These are phyloP conservation scores for Rhabditoides inermis DNA, from an alignment of 2,888 invertebrate genomes.

Conservation along the genomic window DNA sequence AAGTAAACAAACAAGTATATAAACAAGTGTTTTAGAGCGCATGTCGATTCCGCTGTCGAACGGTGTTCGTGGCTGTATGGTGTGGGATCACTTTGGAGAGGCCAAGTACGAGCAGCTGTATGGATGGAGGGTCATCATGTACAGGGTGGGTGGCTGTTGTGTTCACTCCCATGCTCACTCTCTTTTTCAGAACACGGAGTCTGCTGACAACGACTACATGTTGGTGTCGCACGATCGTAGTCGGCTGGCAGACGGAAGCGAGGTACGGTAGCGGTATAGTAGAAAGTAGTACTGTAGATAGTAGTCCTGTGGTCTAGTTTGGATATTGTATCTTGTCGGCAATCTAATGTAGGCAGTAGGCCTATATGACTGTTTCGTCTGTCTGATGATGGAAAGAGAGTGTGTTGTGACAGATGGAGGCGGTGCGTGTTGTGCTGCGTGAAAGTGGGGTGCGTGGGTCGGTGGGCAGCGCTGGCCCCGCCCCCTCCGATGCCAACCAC, in stretches of 20 bases:
- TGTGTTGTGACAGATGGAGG: no score
- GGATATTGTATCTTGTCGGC: background rate
- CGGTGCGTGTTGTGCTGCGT: conserved; percentile 18
- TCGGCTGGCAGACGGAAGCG: no score
- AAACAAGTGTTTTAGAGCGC: conserved; percentile 56
- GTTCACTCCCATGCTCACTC: background rate
- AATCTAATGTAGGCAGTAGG: no score
- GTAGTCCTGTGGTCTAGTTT: background rate
- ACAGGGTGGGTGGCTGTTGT: conserved; percentile 53
- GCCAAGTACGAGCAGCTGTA: conserved; percentile 62
- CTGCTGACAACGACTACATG: background rate
- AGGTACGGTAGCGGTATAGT: no score
- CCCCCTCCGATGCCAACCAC: background rate
- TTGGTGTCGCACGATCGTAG: no score
- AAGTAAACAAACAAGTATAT: conserved; percentile 1
- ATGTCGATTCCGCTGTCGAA: conserved; percentile 61
- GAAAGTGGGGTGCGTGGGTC: conserved; percentile 8
- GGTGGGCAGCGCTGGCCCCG: conserved; percentile 2
- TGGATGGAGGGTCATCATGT: conserved; percentile 64
- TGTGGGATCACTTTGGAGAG: conserved; percentile 66
- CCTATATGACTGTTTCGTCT: no score
- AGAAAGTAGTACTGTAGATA: no score
- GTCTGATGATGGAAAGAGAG: no score
- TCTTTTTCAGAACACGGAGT: conserved; percentile 1
- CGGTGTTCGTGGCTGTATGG: conserved; percentile 61